phyloP scores from a whole-genome alignment of 2,888 invertebrate species.

The Thereva nobilitata region DNA sequence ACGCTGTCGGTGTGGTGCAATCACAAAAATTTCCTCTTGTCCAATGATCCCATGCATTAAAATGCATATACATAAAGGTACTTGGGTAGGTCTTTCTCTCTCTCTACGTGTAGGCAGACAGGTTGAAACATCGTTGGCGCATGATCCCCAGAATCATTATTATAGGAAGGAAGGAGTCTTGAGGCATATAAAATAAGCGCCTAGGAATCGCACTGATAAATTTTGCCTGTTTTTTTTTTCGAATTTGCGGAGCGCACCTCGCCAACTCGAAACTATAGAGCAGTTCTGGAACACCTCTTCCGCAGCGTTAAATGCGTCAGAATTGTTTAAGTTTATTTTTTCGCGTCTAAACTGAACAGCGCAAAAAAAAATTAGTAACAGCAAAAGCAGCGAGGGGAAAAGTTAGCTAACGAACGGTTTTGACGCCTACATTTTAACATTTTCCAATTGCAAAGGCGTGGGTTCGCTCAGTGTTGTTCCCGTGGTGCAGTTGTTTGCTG shows the following conservation, averaged over 20 bases:
- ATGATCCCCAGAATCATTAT: neutral
- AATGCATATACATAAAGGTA: too few relatives aligned
- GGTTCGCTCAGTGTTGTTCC: too few relatives aligned
- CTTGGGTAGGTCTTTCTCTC: too few relatives aligned
- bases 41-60: too few relatives aligned
- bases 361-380: slow-evolving; percentile 12
- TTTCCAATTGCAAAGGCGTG: slow-evolving; percentile 23
- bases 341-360: neutral
- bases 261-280: slow-evolving; percentile 3
- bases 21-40: too few relatives aligned
- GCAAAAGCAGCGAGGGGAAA: slow-evolving; percentile 30
- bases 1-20: too few relatives aligned
- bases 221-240: neutral
- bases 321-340: too few relatives aligned
- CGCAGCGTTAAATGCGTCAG: neutral
- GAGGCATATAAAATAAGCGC: neutral
- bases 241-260: neutral
- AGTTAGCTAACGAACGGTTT: slow-evolving; percentile 35
- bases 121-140: slow-evolving; percentile 36
- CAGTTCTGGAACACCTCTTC: slow-evolving; percentile 17
- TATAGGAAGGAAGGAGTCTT: slow-evolving; percentile 1
- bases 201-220: slow-evolving; percentile 21
- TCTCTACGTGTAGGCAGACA: slow-evolving; percentile 37
- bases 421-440: slow-evolving; percentile 20
- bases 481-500: slow-evolving; percentile 6